phyloP scores from a whole-genome alignment of 1,140 invertebrate genomes.

The Halyomorpha halys region DNA sequence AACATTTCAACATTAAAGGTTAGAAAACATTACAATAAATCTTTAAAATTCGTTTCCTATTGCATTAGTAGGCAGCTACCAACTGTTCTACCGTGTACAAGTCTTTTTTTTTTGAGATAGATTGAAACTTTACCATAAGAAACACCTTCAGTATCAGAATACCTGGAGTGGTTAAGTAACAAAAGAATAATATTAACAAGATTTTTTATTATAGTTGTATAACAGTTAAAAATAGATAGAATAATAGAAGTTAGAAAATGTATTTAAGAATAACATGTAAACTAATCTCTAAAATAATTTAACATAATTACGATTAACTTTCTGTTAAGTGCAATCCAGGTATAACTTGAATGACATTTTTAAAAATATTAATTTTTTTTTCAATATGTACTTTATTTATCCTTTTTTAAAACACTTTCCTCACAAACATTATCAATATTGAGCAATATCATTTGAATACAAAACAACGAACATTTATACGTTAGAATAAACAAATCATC shows the following conservation, averaged over 20 bases:
- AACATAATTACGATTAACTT: background rate
- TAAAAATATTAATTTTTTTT: slow-evolving; percentile 1
- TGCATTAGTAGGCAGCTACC: background rate
- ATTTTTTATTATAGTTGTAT: background rate
- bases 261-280: slow-evolving; percentile 1
- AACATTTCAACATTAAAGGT: slow-evolving; percentile 6
- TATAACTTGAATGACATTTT: slow-evolving; percentile 6
- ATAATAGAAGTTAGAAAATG: slow-evolving; percentile 8
- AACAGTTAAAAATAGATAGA: slow-evolving; percentile 8
- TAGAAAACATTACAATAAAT: slow-evolving; percentile 8
- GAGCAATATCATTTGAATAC: slow-evolving; percentile 10
- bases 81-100: too few species aligned
- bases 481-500: background rate
- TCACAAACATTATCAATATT: slow-evolving; percentile 4
- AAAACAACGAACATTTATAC: slow-evolving; percentile 6
- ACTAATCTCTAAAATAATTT: slow-evolving; percentile 6
- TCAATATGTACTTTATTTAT: background rate
- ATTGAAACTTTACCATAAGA: too few species aligned
- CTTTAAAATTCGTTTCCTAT: background rate
- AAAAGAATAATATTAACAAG: too few species aligned
- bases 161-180: too few species aligned
- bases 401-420: too few species aligned
- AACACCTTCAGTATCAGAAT: too few species aligned
- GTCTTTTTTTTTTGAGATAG: too few species aligned
- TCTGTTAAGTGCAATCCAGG: too few species aligned